These are phyloP conservation scores for Heteropelma amictum DNA, from an alignment of 2,888 invertebrate species.

Conservation along the genomic window DNA sequence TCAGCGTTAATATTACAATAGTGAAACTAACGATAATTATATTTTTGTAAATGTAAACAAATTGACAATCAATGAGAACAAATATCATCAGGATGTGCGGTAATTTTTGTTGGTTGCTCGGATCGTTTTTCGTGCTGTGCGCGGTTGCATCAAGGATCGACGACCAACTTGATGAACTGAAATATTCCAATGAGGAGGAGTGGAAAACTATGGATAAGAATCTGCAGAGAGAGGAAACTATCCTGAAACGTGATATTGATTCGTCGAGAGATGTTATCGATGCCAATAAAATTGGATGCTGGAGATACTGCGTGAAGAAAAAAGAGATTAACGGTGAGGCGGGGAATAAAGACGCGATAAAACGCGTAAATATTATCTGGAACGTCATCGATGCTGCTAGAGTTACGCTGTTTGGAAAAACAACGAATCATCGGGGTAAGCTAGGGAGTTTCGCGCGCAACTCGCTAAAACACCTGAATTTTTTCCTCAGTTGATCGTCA, in stretches of 20 bases:
- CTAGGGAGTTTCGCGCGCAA: background rate
- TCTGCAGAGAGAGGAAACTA: background rate
- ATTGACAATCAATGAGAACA: background rate
- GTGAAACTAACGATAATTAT: background rate
- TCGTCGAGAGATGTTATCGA: constrained; percentile 7
- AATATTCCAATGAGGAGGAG: background rate
- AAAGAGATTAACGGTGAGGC: background rate
- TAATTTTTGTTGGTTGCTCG: constrained; percentile 3
- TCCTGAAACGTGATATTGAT: constrained; percentile 11
- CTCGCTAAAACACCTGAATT: background rate
- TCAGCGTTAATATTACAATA: no score
- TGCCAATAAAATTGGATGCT: constrained; percentile 28
- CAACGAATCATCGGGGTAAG: constrained; percentile 26
- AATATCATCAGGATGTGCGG: constrained; percentile 11
- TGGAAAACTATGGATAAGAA: constrained; percentile 6
- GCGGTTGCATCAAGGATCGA: constrained; percentile 11
- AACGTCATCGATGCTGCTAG: constrained; percentile 31
- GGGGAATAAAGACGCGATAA: background rate
- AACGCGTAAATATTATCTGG: constrained; percentile 50
- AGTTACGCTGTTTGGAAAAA: constrained; percentile 26
- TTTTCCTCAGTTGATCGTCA: background rate
- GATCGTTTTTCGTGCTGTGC: constrained; percentile 24
- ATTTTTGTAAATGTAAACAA: background rate
- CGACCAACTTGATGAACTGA: background rate
- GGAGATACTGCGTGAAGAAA: constrained; percentile 37